Conservation (phyloP, 1,140 invertebrate species). For the Idris sp. region DNA sequence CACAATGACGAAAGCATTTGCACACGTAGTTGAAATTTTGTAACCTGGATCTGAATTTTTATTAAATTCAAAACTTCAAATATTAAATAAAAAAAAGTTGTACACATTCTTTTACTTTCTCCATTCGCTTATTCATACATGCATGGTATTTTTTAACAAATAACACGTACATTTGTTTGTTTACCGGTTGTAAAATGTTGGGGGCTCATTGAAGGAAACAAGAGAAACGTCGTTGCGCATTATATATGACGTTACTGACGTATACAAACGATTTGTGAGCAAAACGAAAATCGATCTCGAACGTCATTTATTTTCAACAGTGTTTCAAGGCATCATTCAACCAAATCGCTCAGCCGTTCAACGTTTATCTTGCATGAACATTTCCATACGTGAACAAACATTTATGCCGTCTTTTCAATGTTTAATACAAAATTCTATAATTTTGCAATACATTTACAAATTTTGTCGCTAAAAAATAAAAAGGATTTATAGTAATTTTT, state of each 20-base stretch:
- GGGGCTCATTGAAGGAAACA: conserved; percentile 19
- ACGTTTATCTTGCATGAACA: conserved; percentile 19
- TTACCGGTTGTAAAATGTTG: conserved; percentile 6
- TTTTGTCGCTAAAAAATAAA: too few relatives aligned
- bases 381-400: conserved; percentile 26
- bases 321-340: conserved; percentile 39
- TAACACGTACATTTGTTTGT: neutral
- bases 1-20: conserved; percentile 3
- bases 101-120: too few relatives aligned
- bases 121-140: neutral
- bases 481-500: too few relatives aligned
- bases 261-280: conserved; percentile 58
- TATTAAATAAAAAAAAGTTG: too few relatives aligned
- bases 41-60: too few relatives aligned
- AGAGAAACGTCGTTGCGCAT: conserved; percentile 22
- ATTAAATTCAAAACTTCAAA: too few relatives aligned
- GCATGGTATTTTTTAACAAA: neutral
- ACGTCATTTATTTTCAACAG: conserved; percentile 53
- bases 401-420: conserved; percentile 5
- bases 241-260: conserved; percentile 55
- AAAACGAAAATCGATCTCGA: conserved; percentile 59
- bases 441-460: too few relatives aligned
- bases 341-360: conserved; percentile 30
- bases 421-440: too few relatives aligned
- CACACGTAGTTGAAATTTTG: neutral